Percentiles rank a stretch among this genome's conserved stretches.
These are phyloP conservation scores for Leucosticte australis DNA, from an alignment of 2,113 vertebrate species.

Conservation along the genomic window DNA sequence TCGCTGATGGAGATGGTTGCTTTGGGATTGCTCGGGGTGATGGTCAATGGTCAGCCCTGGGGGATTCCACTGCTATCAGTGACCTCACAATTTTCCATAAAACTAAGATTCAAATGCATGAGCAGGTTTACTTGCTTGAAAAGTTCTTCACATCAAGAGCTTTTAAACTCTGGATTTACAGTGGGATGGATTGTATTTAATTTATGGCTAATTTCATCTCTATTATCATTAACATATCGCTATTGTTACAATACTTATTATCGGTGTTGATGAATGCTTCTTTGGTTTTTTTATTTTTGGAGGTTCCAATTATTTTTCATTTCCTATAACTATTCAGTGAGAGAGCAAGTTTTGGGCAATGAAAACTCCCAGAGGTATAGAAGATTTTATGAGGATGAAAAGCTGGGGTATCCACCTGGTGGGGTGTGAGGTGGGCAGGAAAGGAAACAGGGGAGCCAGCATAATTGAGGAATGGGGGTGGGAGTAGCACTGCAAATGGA, in stretches of 20 bases:
- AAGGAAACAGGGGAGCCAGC: neutral
- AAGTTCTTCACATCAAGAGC: neutral
- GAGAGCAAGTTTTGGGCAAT: neutral
- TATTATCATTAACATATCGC: neutral
- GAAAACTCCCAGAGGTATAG: neutral
- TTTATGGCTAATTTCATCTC: neutral
- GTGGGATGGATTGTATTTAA: neutral
- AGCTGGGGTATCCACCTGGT: neutral
- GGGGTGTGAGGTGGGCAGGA: neutral
- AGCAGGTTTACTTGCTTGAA: neutral
- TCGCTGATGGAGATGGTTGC: accelerated
- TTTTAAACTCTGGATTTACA: neutral
- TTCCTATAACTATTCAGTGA: neutral
- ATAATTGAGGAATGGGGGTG: neutral
- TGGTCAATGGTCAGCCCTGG: neutral
- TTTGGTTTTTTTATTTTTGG: neutral
- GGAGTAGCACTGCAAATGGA: neutral
- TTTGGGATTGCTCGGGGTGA: accelerated
- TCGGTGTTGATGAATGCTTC: neutral
- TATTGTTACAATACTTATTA: neutral
- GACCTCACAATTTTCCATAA: neutral
- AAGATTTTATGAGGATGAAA: neutral
- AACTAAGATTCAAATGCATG: neutral
- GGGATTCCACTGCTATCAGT: neutral
- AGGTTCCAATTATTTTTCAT: neutral